A percentile compares a stretch with the other conserved stretches of the same genome.
These are phyloP conservation scores for Aphidius colemani DNA, from an alignment of 2,888 invertebrate species.

Conservation along the genomic window DNA sequence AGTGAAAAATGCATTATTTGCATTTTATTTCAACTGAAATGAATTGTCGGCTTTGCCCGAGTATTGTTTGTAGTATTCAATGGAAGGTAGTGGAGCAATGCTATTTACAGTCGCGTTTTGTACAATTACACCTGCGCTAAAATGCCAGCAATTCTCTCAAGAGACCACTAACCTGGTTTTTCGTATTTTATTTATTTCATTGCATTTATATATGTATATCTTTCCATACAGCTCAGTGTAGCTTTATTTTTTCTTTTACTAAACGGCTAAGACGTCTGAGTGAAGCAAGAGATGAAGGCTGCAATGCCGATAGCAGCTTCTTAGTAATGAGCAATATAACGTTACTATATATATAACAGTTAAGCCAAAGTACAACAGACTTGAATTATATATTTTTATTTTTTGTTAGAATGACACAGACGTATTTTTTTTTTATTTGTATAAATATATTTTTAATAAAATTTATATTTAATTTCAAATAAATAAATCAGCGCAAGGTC, in stretches of 20 bases:
- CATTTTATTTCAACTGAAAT: conserved; percentile 9
- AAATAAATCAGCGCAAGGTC: too few species aligned
- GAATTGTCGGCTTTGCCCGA: neutral
- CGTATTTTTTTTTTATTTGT: too few species aligned
- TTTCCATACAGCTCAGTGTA: too few species aligned
- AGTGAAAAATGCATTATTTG: neutral
- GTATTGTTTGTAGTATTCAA: conserved; percentile 4
- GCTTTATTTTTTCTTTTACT: neutral
- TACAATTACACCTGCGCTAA: neutral
- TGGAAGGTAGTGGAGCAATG: conserved; percentile 4
- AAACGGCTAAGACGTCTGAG: conserved; percentile 9
- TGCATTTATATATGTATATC: neutral
- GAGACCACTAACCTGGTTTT: conserved; percentile 1
- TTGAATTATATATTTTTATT: neutral
- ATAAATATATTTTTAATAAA: too few species aligned
- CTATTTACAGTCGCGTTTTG: neutral
- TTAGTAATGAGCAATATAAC: conserved; percentile 17
- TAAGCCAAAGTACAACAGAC: conserved; percentile 11
- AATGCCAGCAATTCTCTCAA: neutral
- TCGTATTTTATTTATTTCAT: neutral
- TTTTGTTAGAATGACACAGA: too few species aligned
- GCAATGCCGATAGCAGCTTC: conserved; percentile 12
- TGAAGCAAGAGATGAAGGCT: conserved; percentile 11
- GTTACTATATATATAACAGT: conserved; percentile 7
- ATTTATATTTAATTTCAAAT: too few species aligned